Evolutionary conservation across 2,113 vertebrate genomes (phyloP), one percentile per base, ranked within the genome.

Genomic region (Australoheros scitulus): DNA sequence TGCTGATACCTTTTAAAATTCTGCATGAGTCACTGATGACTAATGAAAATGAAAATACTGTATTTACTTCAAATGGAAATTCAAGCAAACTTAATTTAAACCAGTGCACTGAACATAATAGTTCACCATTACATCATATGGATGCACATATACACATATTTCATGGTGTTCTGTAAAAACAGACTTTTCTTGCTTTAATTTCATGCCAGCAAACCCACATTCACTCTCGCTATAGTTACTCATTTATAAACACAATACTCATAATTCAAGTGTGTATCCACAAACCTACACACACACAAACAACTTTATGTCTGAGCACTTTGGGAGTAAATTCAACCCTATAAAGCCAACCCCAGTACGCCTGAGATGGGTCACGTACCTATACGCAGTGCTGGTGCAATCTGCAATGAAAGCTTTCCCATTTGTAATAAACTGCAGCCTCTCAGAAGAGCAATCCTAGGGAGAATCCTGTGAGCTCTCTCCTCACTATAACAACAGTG

Each of bases 321-420:
- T 72, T 84, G 79, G 76, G 89, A 80, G 83, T 84, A 65, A 84
- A 91, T 88, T 74, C 79, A 64, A 65, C 81, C 58, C 77, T 75
- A 79, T 24, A 79, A 80, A 91, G 79, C n/a, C 14, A n/a, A 88
- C 61, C 84, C 80, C 76, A 18, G 79, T 7, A 60, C 14, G 29
- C 72, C 82, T 47, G 83, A 84, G 84, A 83, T 20, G 89, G 91
- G 91, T 91, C 93, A 93, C 85, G 88, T 85, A 87, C 72, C 80
- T 86, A 78, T 87, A 83, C 79, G 79, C 88, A 82, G 79, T 22
- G 38, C 83, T 26, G 72, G 91, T 86, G 84, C 94, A 94, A 95
- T 95, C 94, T 94, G 93, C 94, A 95, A 89, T 94, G 92, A 96
- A 96, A 95, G 93, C 87, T 82, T 93, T 93, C 89, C 93, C 92